A percentile compares a stretch with the other conserved stretches of the same genome.
phyloP scores from a whole-genome alignment of 1,140 invertebrate genomes.

The Papilio polyxenes region DNA sequence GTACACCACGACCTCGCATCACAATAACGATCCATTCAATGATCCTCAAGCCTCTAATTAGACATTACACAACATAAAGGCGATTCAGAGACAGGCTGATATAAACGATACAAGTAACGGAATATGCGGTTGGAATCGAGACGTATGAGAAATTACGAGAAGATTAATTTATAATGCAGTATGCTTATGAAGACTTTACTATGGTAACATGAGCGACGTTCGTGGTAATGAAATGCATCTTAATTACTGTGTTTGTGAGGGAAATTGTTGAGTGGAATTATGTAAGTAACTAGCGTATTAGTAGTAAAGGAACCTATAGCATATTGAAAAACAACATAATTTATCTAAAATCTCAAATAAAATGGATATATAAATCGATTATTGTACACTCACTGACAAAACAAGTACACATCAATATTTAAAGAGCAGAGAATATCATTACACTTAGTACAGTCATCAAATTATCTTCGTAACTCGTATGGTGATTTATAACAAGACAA shows the following conservation, averaged over 20 bases:
- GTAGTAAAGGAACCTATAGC: not conserved
- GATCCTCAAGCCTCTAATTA: conserved; percentile 60
- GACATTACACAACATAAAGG: conserved; percentile 54
- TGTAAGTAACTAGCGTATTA: not conserved
- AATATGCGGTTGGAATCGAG: conserved; percentile 54
- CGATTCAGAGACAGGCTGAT: conserved; percentile 56
- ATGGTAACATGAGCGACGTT: conserved; percentile 24
- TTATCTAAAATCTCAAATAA: not conserved
- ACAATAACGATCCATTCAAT: conserved; percentile 63
- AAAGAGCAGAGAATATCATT: conserved; percentile 1
- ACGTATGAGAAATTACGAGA: conserved; percentile 44
- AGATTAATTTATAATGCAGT: conserved; percentile 47
- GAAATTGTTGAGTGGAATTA: not conserved
- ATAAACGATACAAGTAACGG: conserved; percentile 59
- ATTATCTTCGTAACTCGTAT: not conserved
- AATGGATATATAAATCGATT: not conserved
- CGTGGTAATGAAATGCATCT: conserved; percentile 17
- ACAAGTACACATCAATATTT: not conserved
- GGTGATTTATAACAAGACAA: conserved; percentile 29
- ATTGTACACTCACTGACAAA: not conserved
- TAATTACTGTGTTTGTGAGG: conserved; percentile 27
- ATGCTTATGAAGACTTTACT: conserved; percentile 41
- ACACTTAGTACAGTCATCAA: not conserved
- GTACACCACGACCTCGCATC: conserved; percentile 46
- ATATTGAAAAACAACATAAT: too few species aligned